Evolutionary conservation across 2,797 vertebrate species (phyloP).

Genomic region (Typhlichthys subterraneus): DNA sequence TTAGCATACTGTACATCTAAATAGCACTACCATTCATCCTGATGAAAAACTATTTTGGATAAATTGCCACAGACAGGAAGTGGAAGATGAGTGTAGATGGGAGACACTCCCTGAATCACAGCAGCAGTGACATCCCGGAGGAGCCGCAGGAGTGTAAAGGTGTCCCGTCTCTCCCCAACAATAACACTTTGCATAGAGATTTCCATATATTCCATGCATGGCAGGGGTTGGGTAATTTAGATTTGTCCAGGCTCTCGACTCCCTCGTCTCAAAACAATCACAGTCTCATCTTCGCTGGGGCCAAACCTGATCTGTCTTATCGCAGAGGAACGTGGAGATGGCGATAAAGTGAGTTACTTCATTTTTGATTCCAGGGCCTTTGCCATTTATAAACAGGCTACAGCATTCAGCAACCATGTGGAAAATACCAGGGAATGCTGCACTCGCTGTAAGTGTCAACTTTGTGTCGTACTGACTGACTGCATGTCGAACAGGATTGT

Average conservation of each 20-base stretch:
- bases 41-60: conserved; percentile 7
- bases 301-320: conserved; percentile 64
- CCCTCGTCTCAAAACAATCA: conserved; percentile 66
- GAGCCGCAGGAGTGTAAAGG: conserved; percentile 43
- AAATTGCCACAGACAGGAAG: conserved; percentile 2
- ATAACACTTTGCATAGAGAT: conserved; percentile 80
- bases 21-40: neutral
- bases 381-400: conserved; percentile 53
- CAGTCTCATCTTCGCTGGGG: conserved; percentile 65
- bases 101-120: conserved; percentile 42
- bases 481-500: conserved; percentile 15
- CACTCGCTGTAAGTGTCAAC: conserved; percentile 67
- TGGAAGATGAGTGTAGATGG: neutral
- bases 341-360: conserved; percentile 83
- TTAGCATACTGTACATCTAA: neutral
- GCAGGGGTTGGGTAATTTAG: conserved; percentile 73
- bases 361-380: conserved; percentile 65
- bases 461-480: conserved; percentile 21
- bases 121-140: conserved; percentile 31
- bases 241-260: conserved; percentile 76
- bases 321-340: conserved; percentile 72
- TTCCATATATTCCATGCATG: conserved; percentile 81
- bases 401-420: conserved; percentile 66
- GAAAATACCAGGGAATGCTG: conserved; percentile 61
- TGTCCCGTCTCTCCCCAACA: conserved; percentile 53